Percentiles rank a stretch among this genome's conserved stretches.
Evolutionary conservation across 2,113 vertebrate genomes (phyloP).

Genomic region (Anser cygnoides): DNA sequence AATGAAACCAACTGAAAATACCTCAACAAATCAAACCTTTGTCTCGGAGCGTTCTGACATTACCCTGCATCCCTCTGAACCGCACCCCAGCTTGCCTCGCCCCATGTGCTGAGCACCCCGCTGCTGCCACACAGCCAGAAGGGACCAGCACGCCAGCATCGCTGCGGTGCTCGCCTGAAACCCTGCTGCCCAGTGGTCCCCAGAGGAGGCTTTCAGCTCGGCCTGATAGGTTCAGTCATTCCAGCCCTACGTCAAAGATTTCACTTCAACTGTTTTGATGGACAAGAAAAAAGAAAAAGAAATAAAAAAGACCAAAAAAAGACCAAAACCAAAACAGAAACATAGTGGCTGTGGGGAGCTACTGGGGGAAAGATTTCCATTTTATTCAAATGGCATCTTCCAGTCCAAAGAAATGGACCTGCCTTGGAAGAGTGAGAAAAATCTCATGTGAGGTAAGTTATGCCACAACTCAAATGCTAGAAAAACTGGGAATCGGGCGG

Average conservation of each 20-base stretch:
- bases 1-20: constrained; percentile 8
- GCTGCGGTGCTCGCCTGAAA: not conserved
- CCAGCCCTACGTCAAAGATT: not conserved
- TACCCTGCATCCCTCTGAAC: not conserved
- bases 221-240: not conserved
- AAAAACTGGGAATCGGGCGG: not conserved
- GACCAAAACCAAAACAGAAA: not conserved
- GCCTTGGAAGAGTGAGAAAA: not conserved
- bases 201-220: not conserved
- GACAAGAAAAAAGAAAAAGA: too few species aligned
- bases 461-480: not conserved
- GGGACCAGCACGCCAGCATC: not conserved
- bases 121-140: too few species aligned
- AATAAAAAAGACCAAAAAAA: not conserved
- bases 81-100: too few species aligned
- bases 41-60: not conserved
- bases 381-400: not conserved
- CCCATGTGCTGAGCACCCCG: too few species aligned
- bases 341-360: not conserved
- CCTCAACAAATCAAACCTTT: not conserved
- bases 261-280: not conserved
- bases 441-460: not conserved
- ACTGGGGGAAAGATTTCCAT: not conserved
- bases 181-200: fast-evolving
- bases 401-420: not conserved